phyloP scores from a whole-genome alignment of 1,140 invertebrate species.

The Leguminivora glycinivorella region DNA sequence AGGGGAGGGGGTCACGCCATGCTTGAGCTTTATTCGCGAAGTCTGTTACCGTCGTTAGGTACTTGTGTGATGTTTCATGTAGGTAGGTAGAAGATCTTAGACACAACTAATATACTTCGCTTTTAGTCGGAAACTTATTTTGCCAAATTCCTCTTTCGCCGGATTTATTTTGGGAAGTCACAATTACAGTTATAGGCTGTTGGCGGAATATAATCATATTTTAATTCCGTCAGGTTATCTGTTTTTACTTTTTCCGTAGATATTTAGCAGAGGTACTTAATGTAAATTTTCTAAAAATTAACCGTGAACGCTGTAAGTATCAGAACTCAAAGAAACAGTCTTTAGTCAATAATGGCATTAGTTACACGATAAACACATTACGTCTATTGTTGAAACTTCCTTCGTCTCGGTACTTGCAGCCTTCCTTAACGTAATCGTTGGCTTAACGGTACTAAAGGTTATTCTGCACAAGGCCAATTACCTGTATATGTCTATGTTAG shows the following conservation, averaged over 20 bases:
- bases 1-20: background rate
- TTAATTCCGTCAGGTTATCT: no score
- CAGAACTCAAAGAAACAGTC: background rate
- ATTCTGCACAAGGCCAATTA: constrained; percentile 9
- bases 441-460: constrained; percentile 8
- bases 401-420: constrained; percentile 5
- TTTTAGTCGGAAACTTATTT: no score
- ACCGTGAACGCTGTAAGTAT: background rate
- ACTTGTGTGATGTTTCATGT: no score
- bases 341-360: constrained; percentile 2
- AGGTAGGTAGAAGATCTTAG: no score
- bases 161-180: no score
- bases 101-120: no score
- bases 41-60: background rate
- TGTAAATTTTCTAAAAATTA: background rate
- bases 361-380: constrained; percentile 18
- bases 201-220: no score
- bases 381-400: constrained; percentile 11
- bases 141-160: no score
- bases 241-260: no score
- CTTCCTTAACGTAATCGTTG: constrained; percentile 11
- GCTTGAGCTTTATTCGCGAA: background rate
- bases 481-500: background rate
- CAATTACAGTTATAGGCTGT: no score
- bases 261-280: background rate